Conservation (phyloP, 2,888 invertebrate genomes). For the Tenthredo amoena region DNA sequence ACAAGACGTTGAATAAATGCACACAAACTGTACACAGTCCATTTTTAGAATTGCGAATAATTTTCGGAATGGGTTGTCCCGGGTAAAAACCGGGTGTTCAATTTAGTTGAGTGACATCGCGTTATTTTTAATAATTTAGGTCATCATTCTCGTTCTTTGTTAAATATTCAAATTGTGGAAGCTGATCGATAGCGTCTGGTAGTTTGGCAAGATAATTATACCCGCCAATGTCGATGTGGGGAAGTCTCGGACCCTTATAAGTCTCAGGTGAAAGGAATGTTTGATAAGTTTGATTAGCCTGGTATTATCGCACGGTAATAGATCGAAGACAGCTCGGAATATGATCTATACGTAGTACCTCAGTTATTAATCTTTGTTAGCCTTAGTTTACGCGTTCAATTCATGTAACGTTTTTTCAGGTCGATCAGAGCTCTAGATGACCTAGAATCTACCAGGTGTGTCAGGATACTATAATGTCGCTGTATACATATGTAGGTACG, state of each 20-base stretch:
- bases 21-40: not conserved
- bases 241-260: not conserved
- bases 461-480: not conserved
- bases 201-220: constrained; percentile 28
- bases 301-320: not conserved
- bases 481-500: not conserved
- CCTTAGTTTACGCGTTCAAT: not conserved
- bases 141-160: constrained; percentile 5
- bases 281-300: not conserved
- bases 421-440: constrained; percentile 8
- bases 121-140: constrained; percentile 17
- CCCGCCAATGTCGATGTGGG: not conserved
- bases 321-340: not conserved
- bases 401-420: not conserved
- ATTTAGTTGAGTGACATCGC: constrained; percentile 8
- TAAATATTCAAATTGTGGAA: constrained; percentile 40
- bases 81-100: not conserved
- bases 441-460: constrained; percentile 33
- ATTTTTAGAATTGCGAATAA: not conserved
- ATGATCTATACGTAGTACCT: not conserved
- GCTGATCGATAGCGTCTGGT: constrained; percentile 18
- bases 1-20: not conserved
- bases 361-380: not conserved
- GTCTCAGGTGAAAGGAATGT: not conserved
- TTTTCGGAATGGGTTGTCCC: not conserved